Percentiles rank a stretch among this genome's conserved stretches.
phyloP scores from a whole-genome alignment of 2,797 vertebrate species.

The Chelonia mydas region DNA sequence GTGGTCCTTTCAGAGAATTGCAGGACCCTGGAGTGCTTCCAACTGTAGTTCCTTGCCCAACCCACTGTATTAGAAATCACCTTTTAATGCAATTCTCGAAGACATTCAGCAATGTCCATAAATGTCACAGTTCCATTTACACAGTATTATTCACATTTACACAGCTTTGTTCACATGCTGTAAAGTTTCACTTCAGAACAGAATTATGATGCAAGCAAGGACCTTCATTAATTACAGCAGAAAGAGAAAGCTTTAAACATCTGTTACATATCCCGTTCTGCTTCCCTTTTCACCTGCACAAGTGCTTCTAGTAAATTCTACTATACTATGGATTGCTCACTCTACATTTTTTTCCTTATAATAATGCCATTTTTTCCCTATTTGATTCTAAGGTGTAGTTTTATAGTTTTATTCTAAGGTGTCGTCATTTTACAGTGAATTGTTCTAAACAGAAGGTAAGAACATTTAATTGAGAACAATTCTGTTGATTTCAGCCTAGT shows the following conservation, averaged over 20 bases:
- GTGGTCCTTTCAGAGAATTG: slow-evolving; percentile 84
- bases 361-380: slow-evolving; percentile 4
- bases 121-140: not conserved
- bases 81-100: not conserved
- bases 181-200: not conserved
- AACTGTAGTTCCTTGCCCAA: slow-evolving; percentile 78
- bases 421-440: slow-evolving; percentile 1
- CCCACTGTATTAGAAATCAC: slow-evolving; percentile 73
- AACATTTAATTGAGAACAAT: slow-evolving; percentile 2
- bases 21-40: slow-evolving; percentile 84
- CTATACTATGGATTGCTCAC: not conserved
- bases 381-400: not conserved
- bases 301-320: not conserved
- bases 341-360: not conserved
- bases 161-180: not conserved
- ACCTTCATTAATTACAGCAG: not conserved
- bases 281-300: not conserved
- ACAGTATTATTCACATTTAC: not conserved
- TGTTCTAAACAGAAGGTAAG: slow-evolving; percentile 25
- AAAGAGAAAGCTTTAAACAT: not conserved
- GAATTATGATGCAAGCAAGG: not conserved
- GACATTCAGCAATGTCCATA: not conserved
- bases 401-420: not conserved
- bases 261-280: not conserved
- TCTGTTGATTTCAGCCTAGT: not conserved